Evolutionary conservation across 2,797 vertebrate species (phyloP).

Genomic region (Thaleichthys pacificus): DNA sequence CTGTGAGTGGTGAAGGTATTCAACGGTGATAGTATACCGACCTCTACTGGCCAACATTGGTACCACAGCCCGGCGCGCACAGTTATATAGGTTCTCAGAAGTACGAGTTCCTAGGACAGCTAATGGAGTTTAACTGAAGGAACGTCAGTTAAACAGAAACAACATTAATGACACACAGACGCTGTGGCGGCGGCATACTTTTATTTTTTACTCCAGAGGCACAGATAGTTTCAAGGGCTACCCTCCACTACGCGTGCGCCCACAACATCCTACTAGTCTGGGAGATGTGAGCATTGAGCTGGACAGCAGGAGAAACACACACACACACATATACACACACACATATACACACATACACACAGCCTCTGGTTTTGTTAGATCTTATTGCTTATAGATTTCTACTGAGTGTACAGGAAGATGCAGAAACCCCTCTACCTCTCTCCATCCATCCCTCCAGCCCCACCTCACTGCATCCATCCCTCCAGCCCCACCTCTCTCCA

Average conservation of each 20-base stretch:
- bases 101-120: too few species aligned
- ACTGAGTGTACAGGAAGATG: slow-evolving; percentile 21
- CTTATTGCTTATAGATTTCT: slow-evolving; percentile 14
- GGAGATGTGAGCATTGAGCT: slow-evolving; percentile 32
- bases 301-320: slow-evolving; percentile 43
- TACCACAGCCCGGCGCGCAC: too few species aligned
- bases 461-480: slow-evolving; percentile 24
- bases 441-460: slow-evolving; percentile 41
- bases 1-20: too few species aligned
- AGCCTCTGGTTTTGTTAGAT: slow-evolving; percentile 24
- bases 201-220: slow-evolving; percentile 76
- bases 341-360: neutral
- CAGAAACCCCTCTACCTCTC: slow-evolving; percentile 16
- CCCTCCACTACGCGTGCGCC: slow-evolving; percentile 49
- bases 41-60: too few species aligned
- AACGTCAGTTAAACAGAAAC: neutral
- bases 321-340: neutral
- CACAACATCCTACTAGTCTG: slow-evolving; percentile 49
- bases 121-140: too few species aligned
- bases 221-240: slow-evolving; percentile 71
- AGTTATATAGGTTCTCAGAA: too few species aligned
- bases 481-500: slow-evolving; percentile 39
- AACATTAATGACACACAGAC: slow-evolving; percentile 19
- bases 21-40: too few species aligned
- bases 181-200: slow-evolving; percentile 43